Evolutionary conservation across 1,140 invertebrate species (phyloP).

Genomic region (Drosophila yakuba): DNA sequence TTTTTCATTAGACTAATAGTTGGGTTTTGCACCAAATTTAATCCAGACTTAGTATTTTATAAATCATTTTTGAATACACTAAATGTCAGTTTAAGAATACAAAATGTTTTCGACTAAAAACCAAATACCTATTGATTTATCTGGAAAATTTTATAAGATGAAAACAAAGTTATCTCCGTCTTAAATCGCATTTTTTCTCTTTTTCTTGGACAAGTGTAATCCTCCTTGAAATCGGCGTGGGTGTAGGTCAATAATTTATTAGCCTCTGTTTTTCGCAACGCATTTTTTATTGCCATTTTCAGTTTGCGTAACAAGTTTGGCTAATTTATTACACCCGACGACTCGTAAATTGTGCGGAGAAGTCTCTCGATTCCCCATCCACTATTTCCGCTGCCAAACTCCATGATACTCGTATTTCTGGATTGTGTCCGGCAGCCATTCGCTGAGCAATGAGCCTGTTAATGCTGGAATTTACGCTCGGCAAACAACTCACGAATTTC

Average conservation of each 20-base stretch:
- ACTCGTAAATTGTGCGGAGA: slow-evolving; percentile 58
- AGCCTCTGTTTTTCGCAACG: slow-evolving; percentile 57
- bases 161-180: background rate
- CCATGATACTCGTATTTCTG: slow-evolving; percentile 8
- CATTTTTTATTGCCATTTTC: slow-evolving; percentile 72
- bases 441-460: slow-evolving; percentile 60
- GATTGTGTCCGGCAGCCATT: slow-evolving; percentile 38
- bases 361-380: slow-evolving; percentile 5
- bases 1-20: background rate
- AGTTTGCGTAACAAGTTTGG: slow-evolving; percentile 70
- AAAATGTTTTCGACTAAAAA: background rate
- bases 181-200: background rate
- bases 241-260: slow-evolving; percentile 54
- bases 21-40: background rate
- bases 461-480: slow-evolving; percentile 63
- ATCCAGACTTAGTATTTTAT: background rate
- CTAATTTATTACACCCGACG: slow-evolving; percentile 67
- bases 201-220: slow-evolving; percentile 9
- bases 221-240: slow-evolving; percentile 6
- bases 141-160: background rate
- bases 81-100: background rate
- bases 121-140: too few relatives aligned
- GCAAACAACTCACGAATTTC: slow-evolving; percentile 67
- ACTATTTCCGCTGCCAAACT: slow-evolving; percentile 1
- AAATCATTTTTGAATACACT: too few relatives aligned